Evolutionary conservation across 2,888 invertebrate genomes (phyloP).

Genomic region (Molorchus minor): DNA sequence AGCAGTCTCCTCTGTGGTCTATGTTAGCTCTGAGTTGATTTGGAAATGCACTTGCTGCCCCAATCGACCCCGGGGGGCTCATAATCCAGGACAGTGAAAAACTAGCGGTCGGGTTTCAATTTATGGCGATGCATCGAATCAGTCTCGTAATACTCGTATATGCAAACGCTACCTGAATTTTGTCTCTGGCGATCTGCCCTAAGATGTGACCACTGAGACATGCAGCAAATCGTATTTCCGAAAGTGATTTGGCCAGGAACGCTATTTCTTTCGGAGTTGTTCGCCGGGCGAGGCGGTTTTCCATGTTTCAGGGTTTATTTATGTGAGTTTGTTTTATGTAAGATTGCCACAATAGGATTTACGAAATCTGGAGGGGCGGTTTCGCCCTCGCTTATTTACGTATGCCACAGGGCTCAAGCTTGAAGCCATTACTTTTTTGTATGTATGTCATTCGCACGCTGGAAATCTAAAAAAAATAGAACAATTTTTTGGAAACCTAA

Average conservation of each 20-base stretch:
- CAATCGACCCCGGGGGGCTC: constrained; percentile 56
- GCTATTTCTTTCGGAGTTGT: no score
- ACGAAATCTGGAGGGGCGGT: no score
- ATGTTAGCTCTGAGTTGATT: constrained; percentile 45
- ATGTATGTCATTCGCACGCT: no score
- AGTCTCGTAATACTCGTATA: constrained; percentile 54
- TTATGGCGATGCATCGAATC: constrained; percentile 56
- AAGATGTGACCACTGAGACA: constrained; percentile 4
- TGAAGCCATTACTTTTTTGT: no score
- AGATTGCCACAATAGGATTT: no score
- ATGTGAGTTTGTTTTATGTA: no score
- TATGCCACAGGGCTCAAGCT: no score
- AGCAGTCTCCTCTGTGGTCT: constrained; percentile 12
- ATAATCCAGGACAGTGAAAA: constrained; percentile 60
- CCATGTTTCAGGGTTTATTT: no score
- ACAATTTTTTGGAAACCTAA: no score
- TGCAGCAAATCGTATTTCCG: not conserved
- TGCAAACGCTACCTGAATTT: constrained; percentile 54
- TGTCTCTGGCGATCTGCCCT: constrained; percentile 54
- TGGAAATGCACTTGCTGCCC: constrained; percentile 56
- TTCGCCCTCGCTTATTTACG: no score
- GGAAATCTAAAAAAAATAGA: no score
- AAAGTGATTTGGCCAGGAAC: not conserved
- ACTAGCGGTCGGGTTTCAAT: constrained; percentile 59
- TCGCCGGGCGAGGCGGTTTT: no score